These are phyloP conservation scores for Apomyelois bistriatella DNA, from an alignment of 2,888 invertebrate species.

Conservation along the genomic window DNA sequence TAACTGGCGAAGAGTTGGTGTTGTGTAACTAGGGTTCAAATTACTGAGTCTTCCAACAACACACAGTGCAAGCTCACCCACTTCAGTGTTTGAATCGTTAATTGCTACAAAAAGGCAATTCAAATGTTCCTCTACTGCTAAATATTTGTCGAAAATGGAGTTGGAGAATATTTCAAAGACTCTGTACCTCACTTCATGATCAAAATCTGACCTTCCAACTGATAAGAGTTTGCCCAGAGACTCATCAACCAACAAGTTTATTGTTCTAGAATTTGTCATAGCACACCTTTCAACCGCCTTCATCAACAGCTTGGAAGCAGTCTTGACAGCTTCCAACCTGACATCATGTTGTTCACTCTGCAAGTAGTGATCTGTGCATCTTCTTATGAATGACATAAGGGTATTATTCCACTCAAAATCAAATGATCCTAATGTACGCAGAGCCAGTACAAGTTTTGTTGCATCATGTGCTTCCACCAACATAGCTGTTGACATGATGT, in stretches of 20 bases:
- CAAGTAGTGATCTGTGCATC: slow-evolving; percentile 95
- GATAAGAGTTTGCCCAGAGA: slow-evolving; percentile 94
- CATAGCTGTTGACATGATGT: slow-evolving; percentile 60
- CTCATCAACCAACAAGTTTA: slow-evolving; percentile 93
- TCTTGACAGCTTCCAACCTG: slow-evolving; percentile 93
- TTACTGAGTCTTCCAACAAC: slow-evolving; percentile 94
- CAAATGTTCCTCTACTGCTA: slow-evolving; percentile 97
- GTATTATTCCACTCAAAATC: slow-evolving; percentile 95
- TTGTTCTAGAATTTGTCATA: slow-evolving; percentile 87
- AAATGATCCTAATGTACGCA: slow-evolving; percentile 93
- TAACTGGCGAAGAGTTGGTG: slow-evolving; percentile 95
- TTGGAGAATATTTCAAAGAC: slow-evolving; percentile 95
- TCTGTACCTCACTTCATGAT: slow-evolving; percentile 94
- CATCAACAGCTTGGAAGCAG: slow-evolving; percentile 92
- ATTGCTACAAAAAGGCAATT: slow-evolving; percentile 95
- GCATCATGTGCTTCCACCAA: slow-evolving; percentile 84
- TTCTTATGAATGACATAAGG: slow-evolving; percentile 93
- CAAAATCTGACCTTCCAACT: slow-evolving; percentile 97
- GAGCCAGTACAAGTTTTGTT: slow-evolving; percentile 92
- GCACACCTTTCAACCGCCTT: slow-evolving; percentile 86
- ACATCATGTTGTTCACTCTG: slow-evolving; percentile 95
- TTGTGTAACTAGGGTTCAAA: slow-evolving; percentile 98
- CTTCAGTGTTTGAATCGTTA: slow-evolving; percentile 97
- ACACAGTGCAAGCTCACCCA: slow-evolving; percentile 94
- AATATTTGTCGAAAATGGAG: slow-evolving; percentile 92